phyloP scores from a whole-genome alignment of 2,888 invertebrate species.

The Scelioninae gen. 2 region DNA sequence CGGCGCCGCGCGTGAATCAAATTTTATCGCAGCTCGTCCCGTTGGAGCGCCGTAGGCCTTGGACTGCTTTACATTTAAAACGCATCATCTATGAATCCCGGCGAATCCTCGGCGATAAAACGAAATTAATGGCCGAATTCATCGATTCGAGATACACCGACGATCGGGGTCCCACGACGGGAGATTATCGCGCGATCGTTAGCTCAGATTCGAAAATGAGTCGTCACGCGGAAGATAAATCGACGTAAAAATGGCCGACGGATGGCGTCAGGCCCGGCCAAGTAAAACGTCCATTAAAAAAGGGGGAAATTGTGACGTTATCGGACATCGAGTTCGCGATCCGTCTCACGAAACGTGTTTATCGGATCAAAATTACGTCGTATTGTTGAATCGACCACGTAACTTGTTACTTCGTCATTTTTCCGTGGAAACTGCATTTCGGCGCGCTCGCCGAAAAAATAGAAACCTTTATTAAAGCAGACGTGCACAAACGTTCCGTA shows the following conservation, averaged over 20 bases:
- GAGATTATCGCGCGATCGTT: slow-evolving; percentile 60
- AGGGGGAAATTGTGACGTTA: background rate
- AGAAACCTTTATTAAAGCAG: too few species aligned
- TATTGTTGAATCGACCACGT: too few species aligned
- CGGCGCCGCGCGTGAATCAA: slow-evolving; percentile 69
- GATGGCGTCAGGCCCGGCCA: slow-evolving; percentile 7
- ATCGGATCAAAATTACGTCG: too few species aligned
- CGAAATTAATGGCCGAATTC: slow-evolving; percentile 74
- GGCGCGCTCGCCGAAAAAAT: too few species aligned
- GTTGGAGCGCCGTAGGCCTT: slow-evolving; percentile 72
- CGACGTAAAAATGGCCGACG: slow-evolving; percentile 21
- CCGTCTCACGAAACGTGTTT: too few species aligned
- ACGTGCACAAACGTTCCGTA: too few species aligned
- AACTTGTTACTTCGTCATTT: too few species aligned
- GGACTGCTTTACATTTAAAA: slow-evolving; percentile 75
- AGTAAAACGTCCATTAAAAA: background rate
- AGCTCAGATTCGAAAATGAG: slow-evolving; percentile 43
- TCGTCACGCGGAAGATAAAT: slow-evolving; percentile 42
- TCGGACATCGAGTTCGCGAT: background rate
- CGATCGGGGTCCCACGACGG: slow-evolving; percentile 52
- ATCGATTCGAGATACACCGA: slow-evolving; percentile 73
- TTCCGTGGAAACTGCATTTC: too few species aligned
- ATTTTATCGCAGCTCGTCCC: slow-evolving; percentile 71
- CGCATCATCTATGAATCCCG: slow-evolving; percentile 72
- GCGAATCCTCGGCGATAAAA: slow-evolving; percentile 74